A percentile compares a stretch with the other conserved stretches of the same genome.
phyloP scores from a whole-genome alignment of 2,113 vertebrate species.

The Hippolais icterina region DNA sequence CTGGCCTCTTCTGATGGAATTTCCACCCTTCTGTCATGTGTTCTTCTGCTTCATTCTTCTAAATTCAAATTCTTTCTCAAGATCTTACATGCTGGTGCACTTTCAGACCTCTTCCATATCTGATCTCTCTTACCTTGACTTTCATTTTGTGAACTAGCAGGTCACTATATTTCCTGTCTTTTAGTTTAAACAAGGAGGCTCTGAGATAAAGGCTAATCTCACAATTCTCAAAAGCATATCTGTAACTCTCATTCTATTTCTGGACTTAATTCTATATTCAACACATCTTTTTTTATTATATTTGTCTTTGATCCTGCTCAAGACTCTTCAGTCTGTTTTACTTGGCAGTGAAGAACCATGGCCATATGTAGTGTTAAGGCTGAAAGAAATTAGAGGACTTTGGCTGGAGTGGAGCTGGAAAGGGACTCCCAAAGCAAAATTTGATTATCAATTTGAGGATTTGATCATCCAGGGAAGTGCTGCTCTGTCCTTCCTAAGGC shows the following conservation, averaged over 20 bases:
- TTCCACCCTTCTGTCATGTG: background rate
- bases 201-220: background rate
- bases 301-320: background rate
- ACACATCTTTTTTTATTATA: background rate
- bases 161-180: background rate
- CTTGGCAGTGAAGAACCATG: background rate
- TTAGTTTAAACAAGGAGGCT: background rate
- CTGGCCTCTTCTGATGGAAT: background rate
- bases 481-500: background rate
- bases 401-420: background rate
- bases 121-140: background rate
- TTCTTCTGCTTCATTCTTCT: background rate
- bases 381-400: background rate
- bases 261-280: background rate
- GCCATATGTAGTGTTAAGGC: rapidly evolving
- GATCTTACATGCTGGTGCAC: background rate
- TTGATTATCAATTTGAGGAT: rapidly evolving
- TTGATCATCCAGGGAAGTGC: background rate
- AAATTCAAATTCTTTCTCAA: background rate
- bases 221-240: background rate
- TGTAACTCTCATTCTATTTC: background rate
- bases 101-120: background rate
- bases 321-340: background rate
- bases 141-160: background rate
- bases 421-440: background rate